These are phyloP conservation scores for Pandion haliaetus DNA, from an alignment of 2,113 vertebrate species.

Conservation along the genomic window DNA sequence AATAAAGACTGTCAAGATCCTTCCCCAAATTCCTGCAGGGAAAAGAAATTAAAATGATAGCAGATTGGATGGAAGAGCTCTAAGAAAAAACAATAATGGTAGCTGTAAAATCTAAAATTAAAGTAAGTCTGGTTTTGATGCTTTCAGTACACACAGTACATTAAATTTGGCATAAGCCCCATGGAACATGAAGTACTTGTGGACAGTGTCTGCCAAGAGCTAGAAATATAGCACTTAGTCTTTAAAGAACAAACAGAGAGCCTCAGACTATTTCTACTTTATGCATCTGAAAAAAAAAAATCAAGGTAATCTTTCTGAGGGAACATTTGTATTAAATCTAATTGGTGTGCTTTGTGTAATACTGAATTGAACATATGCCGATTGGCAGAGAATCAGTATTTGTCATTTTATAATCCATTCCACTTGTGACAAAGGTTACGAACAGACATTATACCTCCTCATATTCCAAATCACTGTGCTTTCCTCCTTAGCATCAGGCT, in stretches of 20 bases:
- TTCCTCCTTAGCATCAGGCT: background rate
- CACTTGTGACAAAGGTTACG: background rate
- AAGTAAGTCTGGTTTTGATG: slow-evolving; percentile 59
- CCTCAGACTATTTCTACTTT: slow-evolving; percentile 20
- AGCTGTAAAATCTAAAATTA: slow-evolving; percentile 62
- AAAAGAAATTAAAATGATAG: slow-evolving; percentile 26
- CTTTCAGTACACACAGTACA: slow-evolving; percentile 60
- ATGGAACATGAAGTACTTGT: slow-evolving; percentile 60
- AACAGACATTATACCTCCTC: background rate
- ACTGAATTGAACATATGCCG: background rate
- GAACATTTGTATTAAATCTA: slow-evolving; percentile 1
- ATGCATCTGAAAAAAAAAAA: slow-evolving; percentile 26
- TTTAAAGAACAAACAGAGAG: slow-evolving; percentile 63
- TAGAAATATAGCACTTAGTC: slow-evolving; percentile 49
- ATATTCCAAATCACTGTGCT: background rate
- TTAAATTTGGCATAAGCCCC: slow-evolving; percentile 48
- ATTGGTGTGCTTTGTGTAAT: background rate
- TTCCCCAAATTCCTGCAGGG: background rate
- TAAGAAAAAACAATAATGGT: slow-evolving; percentile 60
- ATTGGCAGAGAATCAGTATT: background rate
- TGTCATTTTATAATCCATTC: slow-evolving; percentile 14
- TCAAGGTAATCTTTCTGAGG: slow-evolving; percentile 48
- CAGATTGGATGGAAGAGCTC: slow-evolving; percentile 27
- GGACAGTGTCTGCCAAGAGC: slow-evolving; percentile 64
- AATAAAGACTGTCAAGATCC: background rate